phyloP scores from a whole-genome alignment of 2,888 invertebrate genomes.

The Rhingia rostrata region DNA sequence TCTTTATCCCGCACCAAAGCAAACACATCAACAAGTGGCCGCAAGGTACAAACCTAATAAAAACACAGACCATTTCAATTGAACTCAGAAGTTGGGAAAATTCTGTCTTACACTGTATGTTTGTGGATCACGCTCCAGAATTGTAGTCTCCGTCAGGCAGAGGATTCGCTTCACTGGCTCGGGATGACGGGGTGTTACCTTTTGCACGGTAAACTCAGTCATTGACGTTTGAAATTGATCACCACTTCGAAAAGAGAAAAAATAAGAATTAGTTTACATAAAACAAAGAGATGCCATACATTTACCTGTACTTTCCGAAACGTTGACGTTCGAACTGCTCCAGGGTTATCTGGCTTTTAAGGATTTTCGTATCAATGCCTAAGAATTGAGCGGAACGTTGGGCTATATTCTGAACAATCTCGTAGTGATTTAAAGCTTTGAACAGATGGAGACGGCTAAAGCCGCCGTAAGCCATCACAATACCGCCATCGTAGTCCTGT shows the following conservation, averaged over 20 bases:
- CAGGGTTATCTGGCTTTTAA: slow-evolving; percentile 91
- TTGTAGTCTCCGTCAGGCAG: slow-evolving; percentile 96
- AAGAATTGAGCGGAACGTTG: slow-evolving; percentile 92
- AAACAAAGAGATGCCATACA: background rate
- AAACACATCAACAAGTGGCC: slow-evolving; percentile 92
- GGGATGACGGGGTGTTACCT: slow-evolving; percentile 91
- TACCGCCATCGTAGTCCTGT: slow-evolving; percentile 95
- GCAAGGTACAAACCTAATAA: slow-evolving; percentile 88
- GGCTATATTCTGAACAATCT: slow-evolving; percentile 93
- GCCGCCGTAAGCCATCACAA: slow-evolving; percentile 95
- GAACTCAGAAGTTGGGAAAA: background rate
- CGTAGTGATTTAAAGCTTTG: slow-evolving; percentile 92
- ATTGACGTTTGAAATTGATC: slow-evolving; percentile 98
- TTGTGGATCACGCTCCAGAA: slow-evolving; percentile 97
- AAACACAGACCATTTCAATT: background rate
- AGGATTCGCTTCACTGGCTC: slow-evolving; percentile 94
- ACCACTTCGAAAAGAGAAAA: slow-evolving; percentile 85
- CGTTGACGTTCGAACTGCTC: slow-evolving; percentile 94
- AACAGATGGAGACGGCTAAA: slow-evolving; percentile 96
- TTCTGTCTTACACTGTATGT: slow-evolving; percentile 89
- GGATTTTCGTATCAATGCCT: slow-evolving; percentile 92
- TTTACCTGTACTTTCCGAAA: slow-evolving; percentile 95
- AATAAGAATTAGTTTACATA: background rate
- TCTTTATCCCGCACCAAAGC: slow-evolving; percentile 94
- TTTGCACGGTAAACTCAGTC: slow-evolving; percentile 97